A percentile compares a stretch with the other conserved stretches of the same genome.
phyloP scores from a whole-genome alignment of 2,888 invertebrate genomes.

The Oscheius sp. region DNA sequence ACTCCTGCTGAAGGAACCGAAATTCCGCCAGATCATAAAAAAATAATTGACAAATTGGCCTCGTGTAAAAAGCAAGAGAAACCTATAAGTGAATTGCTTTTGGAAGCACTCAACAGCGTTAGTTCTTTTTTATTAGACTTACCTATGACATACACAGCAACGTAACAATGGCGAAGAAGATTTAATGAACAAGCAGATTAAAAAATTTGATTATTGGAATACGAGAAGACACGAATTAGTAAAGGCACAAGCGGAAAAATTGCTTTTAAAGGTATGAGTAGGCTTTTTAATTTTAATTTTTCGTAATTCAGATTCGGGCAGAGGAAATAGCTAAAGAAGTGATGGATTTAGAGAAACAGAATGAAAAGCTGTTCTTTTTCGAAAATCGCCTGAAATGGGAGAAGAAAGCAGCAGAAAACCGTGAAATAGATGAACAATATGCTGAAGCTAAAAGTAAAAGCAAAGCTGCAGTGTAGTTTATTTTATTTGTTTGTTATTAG shows the following conservation, averaged over 20 bases:
- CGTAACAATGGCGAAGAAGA: constrained; percentile 41
- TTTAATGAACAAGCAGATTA: constrained; percentile 46
- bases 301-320: constrained; percentile 28
- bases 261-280: constrained; percentile 53
- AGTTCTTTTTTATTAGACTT: constrained; percentile 8
- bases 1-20: constrained; percentile 42
- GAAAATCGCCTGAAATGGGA: constrained; percentile 56
- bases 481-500: constrained; percentile 11
- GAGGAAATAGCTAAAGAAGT: constrained; percentile 53
- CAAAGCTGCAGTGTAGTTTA: neutral
- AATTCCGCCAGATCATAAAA: constrained; percentile 30
- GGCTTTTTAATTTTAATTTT: neutral
- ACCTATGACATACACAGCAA: constrained; percentile 2
- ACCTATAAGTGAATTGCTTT: constrained; percentile 36
- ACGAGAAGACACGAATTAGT: constrained; percentile 50
- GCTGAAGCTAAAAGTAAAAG: constrained; percentile 21
- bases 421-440: constrained; percentile 56
- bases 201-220: constrained; percentile 57
- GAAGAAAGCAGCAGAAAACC: constrained; percentile 55
- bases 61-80: constrained; percentile 10
- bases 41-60: constrained; percentile 39
- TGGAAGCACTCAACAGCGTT: constrained; percentile 38
- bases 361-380: constrained; percentile 60
- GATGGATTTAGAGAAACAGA: constrained; percentile 45
- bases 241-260: constrained; percentile 62